Percentiles rank a stretch among this genome's conserved stretches.
phyloP scores from a whole-genome alignment of 2,113 vertebrate species.

The Dicaeum eximium region DNA sequence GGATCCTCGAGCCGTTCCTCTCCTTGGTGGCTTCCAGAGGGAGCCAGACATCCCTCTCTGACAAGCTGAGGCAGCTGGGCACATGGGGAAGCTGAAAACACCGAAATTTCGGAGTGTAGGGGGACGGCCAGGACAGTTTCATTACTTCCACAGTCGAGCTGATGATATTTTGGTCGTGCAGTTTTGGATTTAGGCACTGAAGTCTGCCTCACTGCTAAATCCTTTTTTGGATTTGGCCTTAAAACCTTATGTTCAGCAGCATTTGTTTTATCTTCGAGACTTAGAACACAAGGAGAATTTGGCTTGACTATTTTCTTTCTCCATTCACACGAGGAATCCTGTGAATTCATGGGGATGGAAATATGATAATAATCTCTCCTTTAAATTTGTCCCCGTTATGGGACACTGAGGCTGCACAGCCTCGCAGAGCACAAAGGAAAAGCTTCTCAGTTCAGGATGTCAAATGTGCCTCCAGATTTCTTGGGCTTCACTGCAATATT shows the following conservation, averaged over 20 bases:
- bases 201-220: constrained; percentile 50
- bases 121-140: constrained; percentile 33
- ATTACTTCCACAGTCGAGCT: neutral
- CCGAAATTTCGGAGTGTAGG: neutral
- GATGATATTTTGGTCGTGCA: constrained; percentile 48
- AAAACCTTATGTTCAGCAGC: constrained; percentile 67
- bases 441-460: neutral
- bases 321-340: constrained; percentile 53
- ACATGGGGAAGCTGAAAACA: neutral
- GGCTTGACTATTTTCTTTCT: constrained; percentile 54
- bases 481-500: neutral
- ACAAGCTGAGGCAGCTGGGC: constrained; percentile 55
- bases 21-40: constrained; percentile 33
- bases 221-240: constrained; percentile 65
- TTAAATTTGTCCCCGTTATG: neutral
- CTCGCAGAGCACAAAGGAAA: neutral
- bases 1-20: neutral
- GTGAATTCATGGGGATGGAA: constrained; percentile 23
- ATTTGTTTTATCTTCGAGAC: constrained; percentile 58
- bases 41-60: constrained; percentile 23
- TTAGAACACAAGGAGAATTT: constrained; percentile 59
- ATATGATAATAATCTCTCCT: neutral
- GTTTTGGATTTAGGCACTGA: constrained; percentile 48
- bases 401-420: neutral
- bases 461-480: constrained; percentile 5